Evolutionary conservation across 2,797 vertebrate species (phyloP).

Genomic region (Tokudaia muenninki): DNA sequence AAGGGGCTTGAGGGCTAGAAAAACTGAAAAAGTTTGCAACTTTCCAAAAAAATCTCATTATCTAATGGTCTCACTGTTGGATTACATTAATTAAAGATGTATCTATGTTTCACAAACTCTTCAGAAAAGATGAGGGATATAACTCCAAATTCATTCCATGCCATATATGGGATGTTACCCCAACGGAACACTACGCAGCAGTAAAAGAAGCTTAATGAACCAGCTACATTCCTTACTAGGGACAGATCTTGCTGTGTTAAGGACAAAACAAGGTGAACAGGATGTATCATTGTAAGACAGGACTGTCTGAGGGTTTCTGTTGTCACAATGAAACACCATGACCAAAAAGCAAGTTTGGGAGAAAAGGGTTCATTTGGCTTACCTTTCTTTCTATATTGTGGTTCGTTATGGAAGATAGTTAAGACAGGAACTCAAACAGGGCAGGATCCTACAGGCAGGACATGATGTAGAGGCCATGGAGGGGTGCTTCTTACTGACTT

Average conservation of each 20-base stretch:
- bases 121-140: neutral
- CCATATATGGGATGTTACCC: neutral
- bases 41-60: neutral
- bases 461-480: neutral
- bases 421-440: neutral
- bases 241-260: neutral
- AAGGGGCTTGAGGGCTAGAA: neutral
- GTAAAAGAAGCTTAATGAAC: neutral
- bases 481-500: neutral
- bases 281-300: neutral
- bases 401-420: neutral
- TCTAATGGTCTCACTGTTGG: neutral
- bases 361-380: neutral
- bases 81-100: neutral
- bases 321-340: neutral
- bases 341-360: neutral
- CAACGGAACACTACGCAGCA: neutral
- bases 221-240: neutral
- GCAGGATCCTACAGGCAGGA: neutral
- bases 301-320: neutral
- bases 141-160: neutral
- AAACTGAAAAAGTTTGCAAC: neutral
- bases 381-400: neutral
- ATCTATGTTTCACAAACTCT: neutral
- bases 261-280: neutral